phyloP scores from a whole-genome alignment of 2,113 vertebrate species.

The Proteles cristata region DNA sequence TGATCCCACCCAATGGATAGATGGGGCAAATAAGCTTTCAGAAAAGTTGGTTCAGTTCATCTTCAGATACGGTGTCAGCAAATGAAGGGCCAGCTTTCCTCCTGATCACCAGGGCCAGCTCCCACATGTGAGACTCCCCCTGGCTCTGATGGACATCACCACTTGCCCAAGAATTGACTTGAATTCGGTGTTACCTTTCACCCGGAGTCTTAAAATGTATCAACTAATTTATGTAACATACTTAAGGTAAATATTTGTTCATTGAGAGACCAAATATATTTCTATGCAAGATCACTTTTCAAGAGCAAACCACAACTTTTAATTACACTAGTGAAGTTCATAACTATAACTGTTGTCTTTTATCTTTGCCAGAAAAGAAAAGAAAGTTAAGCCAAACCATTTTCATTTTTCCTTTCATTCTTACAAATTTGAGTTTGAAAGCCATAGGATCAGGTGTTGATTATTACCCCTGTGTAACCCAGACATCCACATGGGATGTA shows the following conservation, averaged over 20 bases:
- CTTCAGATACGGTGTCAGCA: conserved; percentile 88
- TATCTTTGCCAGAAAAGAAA: not conserved
- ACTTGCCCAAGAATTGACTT: not conserved
- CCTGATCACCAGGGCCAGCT: not conserved
- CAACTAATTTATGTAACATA: not conserved
- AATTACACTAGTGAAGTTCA: not conserved
- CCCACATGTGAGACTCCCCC: not conserved
- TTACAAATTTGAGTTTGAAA: not conserved
- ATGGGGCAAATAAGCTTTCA: conserved; percentile 85
- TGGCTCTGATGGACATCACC: not conserved
- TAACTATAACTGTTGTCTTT: not conserved
- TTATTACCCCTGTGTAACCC: not conserved
- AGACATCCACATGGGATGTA: not conserved
- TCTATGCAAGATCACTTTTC: not conserved
- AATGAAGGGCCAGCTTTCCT: conserved; percentile 83
- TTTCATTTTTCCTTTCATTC: not conserved
- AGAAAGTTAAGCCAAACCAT: not conserved
- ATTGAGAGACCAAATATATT: not conserved
- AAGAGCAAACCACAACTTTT: not conserved
- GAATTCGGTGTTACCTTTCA: not conserved
- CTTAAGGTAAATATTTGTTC: not conserved
- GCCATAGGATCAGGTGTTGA: too few species aligned
- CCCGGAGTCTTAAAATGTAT: not conserved
- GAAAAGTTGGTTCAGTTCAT: conserved; percentile 87
- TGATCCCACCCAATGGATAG: conserved; percentile 84